Evolutionary conservation across 2,888 invertebrate genomes (phyloP), one percentile per base, ranked within the genome.

Genomic region (Athalia cordata): DNA sequence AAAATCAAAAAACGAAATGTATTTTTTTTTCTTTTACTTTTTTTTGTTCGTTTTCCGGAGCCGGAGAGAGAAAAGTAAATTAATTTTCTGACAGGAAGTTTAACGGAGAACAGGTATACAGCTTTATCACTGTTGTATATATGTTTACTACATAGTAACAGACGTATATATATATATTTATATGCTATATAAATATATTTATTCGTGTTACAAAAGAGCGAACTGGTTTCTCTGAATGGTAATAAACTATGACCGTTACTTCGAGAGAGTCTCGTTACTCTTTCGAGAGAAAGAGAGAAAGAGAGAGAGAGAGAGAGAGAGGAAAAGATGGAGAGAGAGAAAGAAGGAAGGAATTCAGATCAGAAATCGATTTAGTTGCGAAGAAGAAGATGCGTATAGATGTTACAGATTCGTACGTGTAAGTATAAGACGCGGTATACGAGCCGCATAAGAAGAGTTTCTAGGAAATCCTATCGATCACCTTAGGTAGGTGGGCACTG

Each of bases 161-260:
- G 7, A 9, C n/a, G 55, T 55, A 55, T 52, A 52, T 52, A 52
- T 52, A 52, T 52, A 52, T 52, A 52, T 52, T 9, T 52, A 52
- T 52, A 52, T 52, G 11, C 4, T 8, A 9, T 4, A 47, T 15
- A 72, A n/a, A 59, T 59, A 57, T 59, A 72, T 43, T 8, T 9
- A 8, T 59, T 47, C 45, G 59, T 47, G 59, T 47, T 57, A 59
- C 47, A 72, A 7, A 15, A 72, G 59, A 72, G 72, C 13, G 47
- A 72, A 72, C 72, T 72, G 72, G 72, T 72, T 72, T 47, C 47
- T 72, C 59, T 43, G 72, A 59, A 57, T 59, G 72, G 72, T 72
- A 59, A 72, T 72, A 72, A 72, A 72, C 72, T 45, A 72, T 72
- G 43, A 57, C 72, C 72, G 72, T 72, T 72, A 72, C 72, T 72